Conservation (phyloP, 2,888 invertebrate species). For the Galeopsomyia nigrocyanea region DNA sequence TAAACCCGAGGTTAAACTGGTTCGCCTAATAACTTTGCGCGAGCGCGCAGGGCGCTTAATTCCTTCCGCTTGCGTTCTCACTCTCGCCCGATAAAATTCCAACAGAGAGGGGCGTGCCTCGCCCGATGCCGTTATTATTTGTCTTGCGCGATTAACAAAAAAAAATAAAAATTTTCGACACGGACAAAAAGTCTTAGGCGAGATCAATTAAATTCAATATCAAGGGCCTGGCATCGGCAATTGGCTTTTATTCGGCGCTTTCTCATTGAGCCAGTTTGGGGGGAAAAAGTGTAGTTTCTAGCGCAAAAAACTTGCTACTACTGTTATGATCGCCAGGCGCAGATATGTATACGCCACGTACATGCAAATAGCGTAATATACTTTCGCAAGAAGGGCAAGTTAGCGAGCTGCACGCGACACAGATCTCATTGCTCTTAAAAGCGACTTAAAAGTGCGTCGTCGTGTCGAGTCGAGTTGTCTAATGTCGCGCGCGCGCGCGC, state of each 20-base stretch:
- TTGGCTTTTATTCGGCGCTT: too few relatives aligned
- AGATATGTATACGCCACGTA: background rate
- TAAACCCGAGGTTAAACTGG: conserved; percentile 19
- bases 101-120: too few relatives aligned
- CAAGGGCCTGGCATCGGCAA: too few relatives aligned
- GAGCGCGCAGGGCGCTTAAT: background rate
- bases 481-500: too few relatives aligned
- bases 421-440: conserved; percentile 3
- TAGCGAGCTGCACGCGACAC: conserved; percentile 3
- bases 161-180: background rate
- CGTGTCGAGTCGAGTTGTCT: too few relatives aligned
- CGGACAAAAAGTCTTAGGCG: too few relatives aligned
- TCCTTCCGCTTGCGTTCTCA: conserved; percentile 14
- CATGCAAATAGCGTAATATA: conserved; percentile 14
- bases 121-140: conserved; percentile 1
- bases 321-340: background rate
- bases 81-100: conserved; percentile 2
- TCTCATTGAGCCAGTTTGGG: too few relatives aligned
- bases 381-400: conserved; percentile 22
- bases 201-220: too few relatives aligned
- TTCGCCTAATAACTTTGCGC: conserved; percentile 33
- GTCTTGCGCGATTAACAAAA: background rate
- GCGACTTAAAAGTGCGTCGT: conserved; percentile 14
- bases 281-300: background rate
- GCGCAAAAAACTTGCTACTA: background rate